Conservation (phyloP, 2,888 invertebrate genomes). For the Creontiades dilutus region DNA sequence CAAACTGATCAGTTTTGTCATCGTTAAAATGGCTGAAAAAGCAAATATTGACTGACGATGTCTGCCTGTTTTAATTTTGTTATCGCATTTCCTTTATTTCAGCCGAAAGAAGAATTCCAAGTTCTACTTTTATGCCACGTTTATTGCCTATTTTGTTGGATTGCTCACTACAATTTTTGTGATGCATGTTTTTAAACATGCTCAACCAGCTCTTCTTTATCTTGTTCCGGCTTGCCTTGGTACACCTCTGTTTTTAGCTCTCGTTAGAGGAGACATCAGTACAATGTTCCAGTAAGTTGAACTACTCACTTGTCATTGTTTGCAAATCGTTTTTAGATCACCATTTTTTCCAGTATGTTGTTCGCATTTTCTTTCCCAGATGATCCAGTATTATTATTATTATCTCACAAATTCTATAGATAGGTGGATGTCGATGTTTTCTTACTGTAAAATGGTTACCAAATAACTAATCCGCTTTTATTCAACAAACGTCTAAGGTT, state of each 20-base stretch:
- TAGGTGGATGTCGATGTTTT: too few species aligned
- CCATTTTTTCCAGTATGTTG: too few species aligned
- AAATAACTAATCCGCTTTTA: too few species aligned
- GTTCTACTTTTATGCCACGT: slow-evolving; percentile 93
- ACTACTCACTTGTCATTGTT: neutral
- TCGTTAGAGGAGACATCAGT: slow-evolving; percentile 93
- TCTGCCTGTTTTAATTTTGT: neutral
- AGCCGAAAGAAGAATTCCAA: slow-evolving; percentile 90
- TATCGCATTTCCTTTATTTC: slow-evolving; percentile 68
- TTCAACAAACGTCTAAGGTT: too few species aligned
- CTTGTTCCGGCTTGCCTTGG: slow-evolving; percentile 97
- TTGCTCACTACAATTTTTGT: slow-evolving; percentile 96
- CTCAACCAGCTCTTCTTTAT: slow-evolving; percentile 98
- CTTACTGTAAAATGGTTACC: too few species aligned
- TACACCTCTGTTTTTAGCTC: slow-evolving; percentile 92
- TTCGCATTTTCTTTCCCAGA: too few species aligned
- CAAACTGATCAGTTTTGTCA: neutral
- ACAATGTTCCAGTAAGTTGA: slow-evolving; percentile 91
- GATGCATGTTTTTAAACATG: slow-evolving; percentile 99
- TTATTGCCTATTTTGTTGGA: slow-evolving; percentile 95
- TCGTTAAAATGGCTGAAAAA: too few species aligned
- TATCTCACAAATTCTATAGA: too few species aligned
- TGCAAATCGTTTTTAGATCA: too few species aligned
- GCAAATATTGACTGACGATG: too few species aligned
- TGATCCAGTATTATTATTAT: too few species aligned